Evolutionary conservation across 2,797 vertebrate species (phyloP), one percentile per base, ranked within the genome.

Genomic region (Galagoides demidoff): DNA sequence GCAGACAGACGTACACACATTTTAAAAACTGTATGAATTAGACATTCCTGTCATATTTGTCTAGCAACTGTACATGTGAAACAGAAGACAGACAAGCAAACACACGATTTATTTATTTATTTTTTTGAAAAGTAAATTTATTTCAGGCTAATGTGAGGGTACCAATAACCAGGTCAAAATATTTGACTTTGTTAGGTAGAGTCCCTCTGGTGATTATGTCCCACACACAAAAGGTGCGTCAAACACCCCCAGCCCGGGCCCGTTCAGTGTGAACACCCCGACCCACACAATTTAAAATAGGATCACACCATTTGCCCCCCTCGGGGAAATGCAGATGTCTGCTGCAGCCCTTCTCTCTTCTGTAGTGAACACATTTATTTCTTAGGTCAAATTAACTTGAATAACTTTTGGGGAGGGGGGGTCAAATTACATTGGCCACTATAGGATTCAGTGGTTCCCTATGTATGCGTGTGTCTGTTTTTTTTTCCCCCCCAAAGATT

Each of bases 401-500:
- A 84, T 31, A 83, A 52, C 9, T 73, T 63, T 57, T 22, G 34
- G 4, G 11, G 1, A 10, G 16, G 45, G 6, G 17, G 1, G 45
- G 9, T 55, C 57, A 85, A 55, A 92, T 76, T 90, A 34, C 49
- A 70, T 43, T 31, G 76, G 37, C 61, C 70, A 7, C 61, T 10
- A 37, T 14, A 85, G 70, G 37, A 82, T 19, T 82, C 27, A 49
- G 16, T 82, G 49, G 55, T 88, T 96, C 76, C 70, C 70, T 45
- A 10, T 1, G 12, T 37, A n/a, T 31, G 43, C 25, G 70, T 52
- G 7, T 1, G 14, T 43, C 23, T 29, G 34, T 22, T 45, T 73
- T 77, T 93, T 82, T 97, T 94, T 96, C 96, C 92, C 96, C 74
- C 55, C 85, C 6, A 89, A 97, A 98, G 96, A 97, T 97, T 95